Conservation (phyloP, 2,888 invertebrate species). For the Scrobipalpa costella region DNA sequence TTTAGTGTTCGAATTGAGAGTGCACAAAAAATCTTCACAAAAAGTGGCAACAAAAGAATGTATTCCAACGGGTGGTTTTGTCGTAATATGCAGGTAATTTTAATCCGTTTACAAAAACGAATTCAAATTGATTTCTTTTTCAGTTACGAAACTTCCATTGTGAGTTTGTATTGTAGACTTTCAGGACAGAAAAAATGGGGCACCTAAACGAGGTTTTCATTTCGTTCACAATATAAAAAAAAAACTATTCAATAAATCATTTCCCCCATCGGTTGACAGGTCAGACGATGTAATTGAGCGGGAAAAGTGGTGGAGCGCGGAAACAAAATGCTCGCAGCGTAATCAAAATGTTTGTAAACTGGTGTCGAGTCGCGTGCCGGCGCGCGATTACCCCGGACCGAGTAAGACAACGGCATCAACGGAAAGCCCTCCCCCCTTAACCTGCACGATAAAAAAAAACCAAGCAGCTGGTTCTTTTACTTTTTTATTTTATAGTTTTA, state of each 20-base stretch:
- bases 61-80: conserved; percentile 38
- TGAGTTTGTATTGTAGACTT: not conserved
- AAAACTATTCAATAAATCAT: conserved; percentile 26
- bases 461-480: conserved; percentile 18
- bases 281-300: conserved; percentile 54
- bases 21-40: conserved; percentile 46
- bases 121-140: conserved; percentile 10
- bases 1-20: conserved; percentile 21
- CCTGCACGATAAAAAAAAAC: conserved; percentile 23
- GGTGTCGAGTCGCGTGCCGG: conserved; percentile 68
- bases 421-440: conserved; percentile 11
- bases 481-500: conserved; percentile 20
- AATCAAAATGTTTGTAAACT: conserved; percentile 76
- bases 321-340: conserved; percentile 71
- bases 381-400: conserved; percentile 54
- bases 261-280: conserved; percentile 31
- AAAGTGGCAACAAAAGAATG: conserved; percentile 46
- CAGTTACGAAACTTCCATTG: not conserved
- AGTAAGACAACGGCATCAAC: conserved; percentile 28
- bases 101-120: conserved; percentile 24
- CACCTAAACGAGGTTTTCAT: conserved; percentile 4
- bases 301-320: conserved; percentile 59
- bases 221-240: conserved; percentile 1
- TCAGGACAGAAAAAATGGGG: conserved; percentile 1
- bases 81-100: conserved; percentile 38